Evolutionary conservation across 2,113 vertebrate species (phyloP).

Genomic region (Nothoprocta pentlandii): DNA sequence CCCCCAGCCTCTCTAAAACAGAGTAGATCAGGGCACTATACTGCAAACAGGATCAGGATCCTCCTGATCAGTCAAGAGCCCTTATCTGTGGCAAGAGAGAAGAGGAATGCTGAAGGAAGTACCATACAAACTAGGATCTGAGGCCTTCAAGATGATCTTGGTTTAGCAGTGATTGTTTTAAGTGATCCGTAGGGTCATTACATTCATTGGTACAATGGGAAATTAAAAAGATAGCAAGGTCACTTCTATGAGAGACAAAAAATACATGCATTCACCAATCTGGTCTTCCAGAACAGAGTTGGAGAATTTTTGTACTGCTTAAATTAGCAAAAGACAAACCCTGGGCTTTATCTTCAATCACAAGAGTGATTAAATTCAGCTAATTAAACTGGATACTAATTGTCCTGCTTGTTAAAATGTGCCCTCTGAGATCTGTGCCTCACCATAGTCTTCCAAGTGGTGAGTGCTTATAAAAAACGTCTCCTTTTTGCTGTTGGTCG

Average conservation of each 20-base stretch:
- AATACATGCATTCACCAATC: neutral
- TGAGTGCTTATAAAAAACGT: neutral
- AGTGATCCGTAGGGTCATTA: neutral
- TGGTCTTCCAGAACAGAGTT: neutral
- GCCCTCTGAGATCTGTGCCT: neutral
- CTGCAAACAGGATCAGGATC: neutral
- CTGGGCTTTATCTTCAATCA: neutral
- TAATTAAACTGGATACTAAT: slow-evolving; percentile 4
- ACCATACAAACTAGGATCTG: neutral
- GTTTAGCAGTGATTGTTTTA: neutral
- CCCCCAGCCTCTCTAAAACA: neutral
- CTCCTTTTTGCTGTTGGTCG: neutral
- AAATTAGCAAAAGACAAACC: neutral
- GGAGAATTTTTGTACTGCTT: neutral
- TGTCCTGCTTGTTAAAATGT: neutral
- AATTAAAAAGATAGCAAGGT: neutral
- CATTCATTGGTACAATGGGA: neutral
- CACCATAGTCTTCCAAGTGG: neutral
- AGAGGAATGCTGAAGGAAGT: neutral
- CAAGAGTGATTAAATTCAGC: slow-evolving; percentile 1
- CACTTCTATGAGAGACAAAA: neutral
- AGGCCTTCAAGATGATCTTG: neutral
- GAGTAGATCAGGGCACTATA: neutral
- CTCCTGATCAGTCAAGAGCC: neutral
- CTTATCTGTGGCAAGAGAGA: neutral